phyloP scores from a whole-genome alignment of 23 tunicate species.

The Ciona savignyi region DNA sequence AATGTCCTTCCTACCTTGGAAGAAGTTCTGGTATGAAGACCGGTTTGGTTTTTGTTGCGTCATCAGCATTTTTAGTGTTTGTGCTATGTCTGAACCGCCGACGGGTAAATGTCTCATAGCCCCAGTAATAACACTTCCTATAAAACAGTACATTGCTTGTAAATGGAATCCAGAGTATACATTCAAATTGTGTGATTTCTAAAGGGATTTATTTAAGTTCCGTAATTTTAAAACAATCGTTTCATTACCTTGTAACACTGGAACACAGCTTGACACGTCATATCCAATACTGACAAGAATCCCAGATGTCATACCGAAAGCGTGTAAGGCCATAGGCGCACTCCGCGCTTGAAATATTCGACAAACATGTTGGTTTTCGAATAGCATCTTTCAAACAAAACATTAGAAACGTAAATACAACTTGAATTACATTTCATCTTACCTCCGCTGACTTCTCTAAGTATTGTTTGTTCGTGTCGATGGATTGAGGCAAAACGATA shows the following conservation, averaged over 20 bases:
- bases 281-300: constrained; percentile 43
- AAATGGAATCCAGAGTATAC: no score
- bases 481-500: constrained; percentile 46
- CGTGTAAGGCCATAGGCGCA: constrained; percentile 59
- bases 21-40: neutral
- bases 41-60: neutral
- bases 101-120: neutral
- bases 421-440: neutral
- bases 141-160: no score
- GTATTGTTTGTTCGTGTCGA: constrained; percentile 5
- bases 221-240: no score
- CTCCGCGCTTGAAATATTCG: constrained; percentile 31
- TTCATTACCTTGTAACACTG: constrained; percentile 45
- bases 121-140: neutral
- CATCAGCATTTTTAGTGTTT: neutral
- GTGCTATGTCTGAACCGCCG: neutral
- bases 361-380: constrained; percentile 20
- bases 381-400: constrained; percentile 26
- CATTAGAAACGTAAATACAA: neutral
- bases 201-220: no score
- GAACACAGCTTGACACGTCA: constrained; percentile 47
- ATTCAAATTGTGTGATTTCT: no score
- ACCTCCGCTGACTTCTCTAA: constrained; percentile 43
- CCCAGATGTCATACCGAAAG: constrained; percentile 48
- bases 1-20: neutral